Evolutionary conservation across 2,888 invertebrate genomes (phyloP), one percentile per base, ranked within the genome.

Genomic region (Leucophenga montana): DNA sequence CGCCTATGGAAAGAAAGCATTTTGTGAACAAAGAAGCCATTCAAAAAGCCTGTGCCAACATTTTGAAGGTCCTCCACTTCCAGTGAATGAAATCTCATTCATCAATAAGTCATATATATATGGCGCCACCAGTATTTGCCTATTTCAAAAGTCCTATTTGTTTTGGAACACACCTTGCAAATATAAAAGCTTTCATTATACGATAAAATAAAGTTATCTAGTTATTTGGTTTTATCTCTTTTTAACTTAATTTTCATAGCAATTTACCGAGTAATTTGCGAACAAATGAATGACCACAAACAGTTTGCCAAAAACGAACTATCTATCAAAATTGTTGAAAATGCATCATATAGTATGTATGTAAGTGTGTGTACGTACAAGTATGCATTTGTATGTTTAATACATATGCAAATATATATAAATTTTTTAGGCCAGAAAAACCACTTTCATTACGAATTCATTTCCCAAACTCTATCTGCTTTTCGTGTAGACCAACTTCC

Each of bases 361-460:
- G n/a, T n/a, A 50, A n/a, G 13, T n/a, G 6, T n/a, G n/a, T n/a
- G 50, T 1, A 5, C 14, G 13, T 1, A n/a, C 5, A 18, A 1
- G 6, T 33, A 8, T 16, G 8, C 1, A 57, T 31, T 31, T 33
- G 57, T n/a, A 22, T 56, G 56, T 59, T 13, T 14, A 39, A 39
- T 39, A 8, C 39, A 39, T 39, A 39, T 39, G 39, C 8, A 33
- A 33, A 33, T 33, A 33, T 33, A 33, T 39, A 14, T 59, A 59
- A 31, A 56, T 1, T 22, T 56, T 56, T 56, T 66, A 44, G 53
- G 56, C 54, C 44, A 39, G 50, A 6, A 48, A 68, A 76, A 71
- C 71, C 70, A 75, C 72, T 84, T 82, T 75, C 72, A 78, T 80
- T 84, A 74, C 75, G 74, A 73, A 76, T 84, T 76, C 84, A 84